These are phyloP conservation scores for Pycnonotus jocosus DNA, from an alignment of 2,113 vertebrate genomes.

Conservation along the genomic window DNA sequence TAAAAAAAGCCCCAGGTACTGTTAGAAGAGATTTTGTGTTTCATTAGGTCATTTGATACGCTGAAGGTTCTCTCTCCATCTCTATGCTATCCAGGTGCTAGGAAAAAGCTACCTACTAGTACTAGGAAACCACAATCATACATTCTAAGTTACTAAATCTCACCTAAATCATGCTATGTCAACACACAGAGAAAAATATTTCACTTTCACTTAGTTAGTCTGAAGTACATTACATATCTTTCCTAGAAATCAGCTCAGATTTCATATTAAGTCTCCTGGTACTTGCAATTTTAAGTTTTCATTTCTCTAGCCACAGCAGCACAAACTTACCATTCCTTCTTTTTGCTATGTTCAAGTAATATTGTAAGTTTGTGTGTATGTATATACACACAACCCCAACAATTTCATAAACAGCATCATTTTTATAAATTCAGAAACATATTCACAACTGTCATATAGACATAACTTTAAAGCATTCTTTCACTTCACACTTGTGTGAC, in stretches of 20 bases:
- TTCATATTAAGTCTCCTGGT: background rate
- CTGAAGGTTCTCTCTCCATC: background rate
- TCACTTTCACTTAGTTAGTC: background rate
- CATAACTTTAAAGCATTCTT: background rate
- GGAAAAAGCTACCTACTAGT: background rate
- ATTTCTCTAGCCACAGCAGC: background rate
- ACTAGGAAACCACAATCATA: background rate
- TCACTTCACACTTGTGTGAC: background rate
- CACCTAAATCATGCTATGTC: background rate
- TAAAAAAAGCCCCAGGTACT: background rate
- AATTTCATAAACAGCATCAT: background rate
- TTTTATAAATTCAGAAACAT: background rate
- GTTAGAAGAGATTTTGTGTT: background rate
- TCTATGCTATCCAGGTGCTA: background rate
- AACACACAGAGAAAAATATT: background rate
- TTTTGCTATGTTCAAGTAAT: background rate
- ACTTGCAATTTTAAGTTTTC: background rate
- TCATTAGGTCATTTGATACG: background rate
- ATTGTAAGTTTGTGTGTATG: background rate
- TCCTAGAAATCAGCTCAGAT: background rate
- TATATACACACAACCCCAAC: accelerated
- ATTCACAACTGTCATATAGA: background rate
- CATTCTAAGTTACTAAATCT: background rate
- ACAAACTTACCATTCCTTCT: background rate
- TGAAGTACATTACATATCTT: background rate